Conservation (phyloP, 2,888 invertebrate genomes). For the Abscondita cerata region DNA sequence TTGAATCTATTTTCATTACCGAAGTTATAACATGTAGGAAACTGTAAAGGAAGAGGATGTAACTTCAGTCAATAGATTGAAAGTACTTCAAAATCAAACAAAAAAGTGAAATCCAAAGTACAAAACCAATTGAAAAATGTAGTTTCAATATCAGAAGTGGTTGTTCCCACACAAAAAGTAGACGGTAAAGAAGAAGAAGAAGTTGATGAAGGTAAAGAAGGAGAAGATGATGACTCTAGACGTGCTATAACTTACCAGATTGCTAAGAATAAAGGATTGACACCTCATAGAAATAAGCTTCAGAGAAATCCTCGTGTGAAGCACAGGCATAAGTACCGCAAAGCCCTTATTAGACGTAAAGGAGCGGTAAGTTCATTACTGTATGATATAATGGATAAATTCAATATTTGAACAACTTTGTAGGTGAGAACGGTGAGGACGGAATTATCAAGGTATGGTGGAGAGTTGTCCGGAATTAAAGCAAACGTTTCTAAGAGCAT, state of each 20-base stretch:
- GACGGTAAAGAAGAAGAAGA: conserved; percentile 9
- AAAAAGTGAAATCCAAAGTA: not conserved
- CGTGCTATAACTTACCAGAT: conserved; percentile 87
- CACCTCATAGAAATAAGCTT: conserved; percentile 89
- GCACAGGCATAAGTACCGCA: conserved; percentile 89
- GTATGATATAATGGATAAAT: too few species aligned
- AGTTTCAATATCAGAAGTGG: too few species aligned
- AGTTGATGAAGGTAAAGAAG: conserved; percentile 13
- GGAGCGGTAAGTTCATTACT: conserved; percentile 75
- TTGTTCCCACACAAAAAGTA: too few species aligned
- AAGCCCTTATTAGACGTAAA: conserved; percentile 90
- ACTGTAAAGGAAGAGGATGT: conserved; percentile 1
- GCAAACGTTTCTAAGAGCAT: conserved; percentile 87
- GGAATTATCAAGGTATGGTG: conserved; percentile 83
- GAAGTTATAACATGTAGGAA: not conserved
- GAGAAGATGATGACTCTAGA: conserved; percentile 8
- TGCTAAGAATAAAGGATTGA: conserved; percentile 94
- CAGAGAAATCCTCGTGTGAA: conserved; percentile 94
- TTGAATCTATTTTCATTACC: too few species aligned
- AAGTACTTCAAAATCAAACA: not conserved
- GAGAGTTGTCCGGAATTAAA: conserved; percentile 95
- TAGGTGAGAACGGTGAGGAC: conserved; percentile 80
- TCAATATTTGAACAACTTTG: conserved; percentile 9
- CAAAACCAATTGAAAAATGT: conserved; percentile 11
- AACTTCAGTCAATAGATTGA: not conserved